Conservation (phyloP, 2,888 invertebrate genomes). For the Prenolepis imparis region DNA sequence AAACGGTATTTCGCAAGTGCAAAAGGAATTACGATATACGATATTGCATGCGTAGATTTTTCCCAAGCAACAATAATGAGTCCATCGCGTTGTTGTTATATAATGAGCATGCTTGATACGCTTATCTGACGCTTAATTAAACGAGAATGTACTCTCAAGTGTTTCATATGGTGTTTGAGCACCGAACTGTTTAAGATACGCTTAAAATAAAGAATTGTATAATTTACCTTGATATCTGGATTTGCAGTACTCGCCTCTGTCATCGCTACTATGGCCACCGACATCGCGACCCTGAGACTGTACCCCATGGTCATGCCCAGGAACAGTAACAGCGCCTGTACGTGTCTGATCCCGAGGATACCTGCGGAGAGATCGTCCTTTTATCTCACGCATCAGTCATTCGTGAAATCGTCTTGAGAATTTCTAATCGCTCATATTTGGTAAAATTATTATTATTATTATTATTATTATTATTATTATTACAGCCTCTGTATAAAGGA, state of each 20-base stretch:
- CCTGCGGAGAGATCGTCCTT: constrained; percentile 50
- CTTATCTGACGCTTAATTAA: constrained; percentile 19
- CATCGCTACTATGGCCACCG: constrained; percentile 88
- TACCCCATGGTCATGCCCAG: constrained; percentile 87
- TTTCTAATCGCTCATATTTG: neutral
- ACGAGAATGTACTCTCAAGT: constrained; percentile 15
- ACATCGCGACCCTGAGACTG: constrained; percentile 87
- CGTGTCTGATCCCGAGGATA: constrained; percentile 87
- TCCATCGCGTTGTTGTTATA: constrained; percentile 21
- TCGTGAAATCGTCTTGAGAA: neutral
- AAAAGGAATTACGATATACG: neutral
- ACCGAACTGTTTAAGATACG: neutral
- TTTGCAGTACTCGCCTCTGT: constrained; percentile 78
- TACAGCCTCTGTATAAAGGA: neutral
- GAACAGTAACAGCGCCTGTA: constrained; percentile 88
- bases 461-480: constrained; percentile 17
- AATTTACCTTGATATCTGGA: constrained; percentile 78
- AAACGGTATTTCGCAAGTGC: neutral
- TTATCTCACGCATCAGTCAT: neutral
- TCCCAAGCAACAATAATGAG: neutral
- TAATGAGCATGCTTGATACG: neutral
- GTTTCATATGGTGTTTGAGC: neutral
- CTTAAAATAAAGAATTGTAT: neutral
- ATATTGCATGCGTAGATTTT: neutral
- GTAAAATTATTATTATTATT: constrained; percentile 24